Base-by-base conservation (phyloP, 1,140 invertebrate species). In the Drosophila micromelanica region DNA sequence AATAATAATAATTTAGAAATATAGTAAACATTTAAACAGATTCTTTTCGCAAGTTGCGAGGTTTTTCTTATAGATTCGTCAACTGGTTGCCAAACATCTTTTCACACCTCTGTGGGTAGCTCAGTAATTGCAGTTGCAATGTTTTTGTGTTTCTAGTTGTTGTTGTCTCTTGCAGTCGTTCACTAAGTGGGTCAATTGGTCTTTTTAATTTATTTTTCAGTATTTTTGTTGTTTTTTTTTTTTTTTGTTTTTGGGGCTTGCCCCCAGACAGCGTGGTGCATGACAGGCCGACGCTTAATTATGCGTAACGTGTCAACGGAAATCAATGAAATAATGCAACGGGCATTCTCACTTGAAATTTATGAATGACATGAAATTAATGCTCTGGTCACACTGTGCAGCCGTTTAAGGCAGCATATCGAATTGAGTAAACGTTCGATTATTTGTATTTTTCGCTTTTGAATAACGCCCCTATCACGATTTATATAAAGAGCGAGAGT, bases 261-360 rank as follows among this genome's bases (percentile, higher is more conserved):
- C 54, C 69, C 46, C 65, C 84, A 79, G 82, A 87, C 82, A 70
- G 63, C 76, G 69, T 55, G 76, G 59, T 70, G 70, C 69, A 65
- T 75, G 68, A 65, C 55, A 73, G 55, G 69, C 70, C 62, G 62
- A 43, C 56, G 82, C 76, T 86, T 86, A 87, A 86, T 86, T 86
- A 86, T 86, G 82, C 82, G 78, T 87, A 86, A 86, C 82, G 62
- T 76, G 75, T 67, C 81, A 65, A 45, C 74, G 57, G 43, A 62
- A 57, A 79, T 74, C 72, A 76, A 56, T 65, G 62, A 51, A 52
- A 65, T 72, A 75, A 71, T 45, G 42, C 54, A 27, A 13, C 68
- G 43, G 46, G 59, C 70, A 70, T 75, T 78, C 70, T 78, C 70
- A 54, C 56, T 62, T 59, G 59, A 51, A 79, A 80, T 75, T 80